phyloP scores from a whole-genome alignment of 2,797 vertebrate genomes.

The Mastacembelus armatus region DNA sequence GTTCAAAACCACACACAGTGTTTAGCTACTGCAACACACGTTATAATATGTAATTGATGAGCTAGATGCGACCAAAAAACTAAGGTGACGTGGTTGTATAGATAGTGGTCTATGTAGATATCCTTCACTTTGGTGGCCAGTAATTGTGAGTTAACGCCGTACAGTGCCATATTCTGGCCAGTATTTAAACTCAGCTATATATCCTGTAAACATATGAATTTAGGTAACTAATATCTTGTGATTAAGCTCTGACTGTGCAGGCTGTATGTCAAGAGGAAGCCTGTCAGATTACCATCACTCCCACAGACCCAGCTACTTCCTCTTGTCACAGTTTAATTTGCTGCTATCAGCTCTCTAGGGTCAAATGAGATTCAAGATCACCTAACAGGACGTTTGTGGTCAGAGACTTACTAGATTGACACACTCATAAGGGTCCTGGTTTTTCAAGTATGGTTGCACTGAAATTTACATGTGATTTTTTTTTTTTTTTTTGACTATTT shows the following conservation, averaged over 20 bases:
- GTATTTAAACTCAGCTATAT: not conserved
- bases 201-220: not conserved
- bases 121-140: not conserved
- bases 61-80: slow-evolving; percentile 4
- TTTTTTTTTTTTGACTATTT: slow-evolving; percentile 19
- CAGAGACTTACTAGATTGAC: slow-evolving; percentile 13
- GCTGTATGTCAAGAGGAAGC: slow-evolving; percentile 69
- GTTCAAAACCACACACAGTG: slow-evolving; percentile 1
- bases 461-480: not conserved
- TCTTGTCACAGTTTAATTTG: slow-evolving; percentile 77
- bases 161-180: no score
- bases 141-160: not conserved
- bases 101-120: not conserved
- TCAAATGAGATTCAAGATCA: slow-evolving; percentile 55
- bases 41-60: slow-evolving; percentile 17
- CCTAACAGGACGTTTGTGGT: slow-evolving; percentile 58
- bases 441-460: slow-evolving; percentile 1
- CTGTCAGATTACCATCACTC: slow-evolving; percentile 69
- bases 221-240: slow-evolving; percentile 7
- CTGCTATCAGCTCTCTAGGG: slow-evolving; percentile 75
- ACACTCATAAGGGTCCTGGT: not conserved
- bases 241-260: slow-evolving; percentile 28
- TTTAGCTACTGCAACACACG: not conserved
- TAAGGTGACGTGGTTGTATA: not conserved
- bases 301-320: slow-evolving; percentile 75